Base-by-base conservation (phyloP, 2,888 invertebrate species). In the Teleogryllus oceanicus region DNA sequence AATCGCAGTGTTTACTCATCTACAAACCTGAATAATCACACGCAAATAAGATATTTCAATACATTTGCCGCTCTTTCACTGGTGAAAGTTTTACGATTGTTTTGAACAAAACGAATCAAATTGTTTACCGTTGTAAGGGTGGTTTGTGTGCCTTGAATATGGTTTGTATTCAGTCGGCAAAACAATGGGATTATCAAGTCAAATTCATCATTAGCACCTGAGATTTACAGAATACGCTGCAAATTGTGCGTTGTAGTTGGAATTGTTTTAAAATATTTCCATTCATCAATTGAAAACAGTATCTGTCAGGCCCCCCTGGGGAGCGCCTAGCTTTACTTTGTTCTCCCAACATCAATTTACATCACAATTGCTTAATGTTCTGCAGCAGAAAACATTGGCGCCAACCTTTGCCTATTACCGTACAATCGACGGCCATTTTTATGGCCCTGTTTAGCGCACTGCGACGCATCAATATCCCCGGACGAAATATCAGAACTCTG, bases 191-290 rank as follows among this genome's bases (percentile, higher is more conserved):
- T 62, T 62, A 62, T 62, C 62, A 62, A 62, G 62, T 62, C 62
- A 62, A 62, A 62, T 62, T 62, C 62, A 62, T 62, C 62, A 62
- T 62, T 62, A 62, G 62, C 62, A 62, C 62, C 62, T 62, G 62
- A 62, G 62, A 62, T 62, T 62, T 62, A 62, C 62, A 62, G 62
- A 62, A 62, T 62, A 62, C n/a, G 16, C 62, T 18, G 62, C 62
- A 62, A 62, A 62, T 62, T n/a, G 62, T 62, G 4, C 62, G 62
- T 62, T 62, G 62, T 62, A 18, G 16, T 62, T 18, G 62, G 62
- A 62, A 62, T 62, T 62, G 62, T n/a, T 62, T 62, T 62, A 18
- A 18, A 62, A 62, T 16, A 62, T 62, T 62, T 62, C 62, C 16
- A 62, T 62, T 62, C 62, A 62, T 62, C 62, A 62, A 62, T 62